A percentile compares a stretch with the other conserved stretches of the same genome.
These are phyloP conservation scores for Zaprionus camerounensis DNA, from an alignment of 1,140 invertebrate species.

Conservation along the genomic window DNA sequence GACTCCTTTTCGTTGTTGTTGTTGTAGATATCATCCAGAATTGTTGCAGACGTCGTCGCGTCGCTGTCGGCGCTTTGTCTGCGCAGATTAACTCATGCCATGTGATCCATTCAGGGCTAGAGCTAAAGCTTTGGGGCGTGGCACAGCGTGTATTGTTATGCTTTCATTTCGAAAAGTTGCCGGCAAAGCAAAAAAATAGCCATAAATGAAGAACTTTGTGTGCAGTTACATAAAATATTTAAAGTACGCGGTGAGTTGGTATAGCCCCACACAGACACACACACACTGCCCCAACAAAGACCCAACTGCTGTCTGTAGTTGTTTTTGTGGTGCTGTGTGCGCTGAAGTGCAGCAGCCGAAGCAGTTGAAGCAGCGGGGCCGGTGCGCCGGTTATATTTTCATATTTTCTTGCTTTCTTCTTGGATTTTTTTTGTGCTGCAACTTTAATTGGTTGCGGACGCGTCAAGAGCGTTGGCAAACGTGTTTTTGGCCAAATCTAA, in stretches of 20 bases:
- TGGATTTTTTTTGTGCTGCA: conserved; percentile 44
- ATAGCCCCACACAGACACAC: conserved; percentile 37
- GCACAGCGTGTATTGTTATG: conserved; percentile 41
- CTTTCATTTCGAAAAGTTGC: conserved; percentile 67
- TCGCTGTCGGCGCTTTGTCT: conserved; percentile 72
- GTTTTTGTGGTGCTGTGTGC: conserved; percentile 34
- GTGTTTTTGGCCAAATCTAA: conserved; percentile 62
- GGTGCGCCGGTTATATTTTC: conserved; percentile 54
- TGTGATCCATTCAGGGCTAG: conserved; percentile 61
- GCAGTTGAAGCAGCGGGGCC: conserved; percentile 46
- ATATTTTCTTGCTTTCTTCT: conserved; percentile 39
- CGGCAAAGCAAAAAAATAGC: conserved; percentile 55
- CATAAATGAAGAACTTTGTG: conserved; percentile 57
- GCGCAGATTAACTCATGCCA: conserved; percentile 69
- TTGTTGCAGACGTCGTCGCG: conserved; percentile 64
- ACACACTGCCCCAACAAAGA: conserved; percentile 18
- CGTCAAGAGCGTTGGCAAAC: conserved; percentile 71
- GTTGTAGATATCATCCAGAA: conserved; percentile 56
- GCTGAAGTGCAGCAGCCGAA: conserved; percentile 45
- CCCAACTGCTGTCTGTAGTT: conserved; percentile 25
- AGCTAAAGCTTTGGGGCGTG: conserved; percentile 43
- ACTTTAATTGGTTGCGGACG: conserved; percentile 62
- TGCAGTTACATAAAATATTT: conserved; percentile 75
- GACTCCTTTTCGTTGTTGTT: conserved; percentile 41
- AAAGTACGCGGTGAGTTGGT: conserved; percentile 57